phyloP scores from a whole-genome alignment of 2,797 vertebrate genomes.

The Prionace glauca region DNA sequence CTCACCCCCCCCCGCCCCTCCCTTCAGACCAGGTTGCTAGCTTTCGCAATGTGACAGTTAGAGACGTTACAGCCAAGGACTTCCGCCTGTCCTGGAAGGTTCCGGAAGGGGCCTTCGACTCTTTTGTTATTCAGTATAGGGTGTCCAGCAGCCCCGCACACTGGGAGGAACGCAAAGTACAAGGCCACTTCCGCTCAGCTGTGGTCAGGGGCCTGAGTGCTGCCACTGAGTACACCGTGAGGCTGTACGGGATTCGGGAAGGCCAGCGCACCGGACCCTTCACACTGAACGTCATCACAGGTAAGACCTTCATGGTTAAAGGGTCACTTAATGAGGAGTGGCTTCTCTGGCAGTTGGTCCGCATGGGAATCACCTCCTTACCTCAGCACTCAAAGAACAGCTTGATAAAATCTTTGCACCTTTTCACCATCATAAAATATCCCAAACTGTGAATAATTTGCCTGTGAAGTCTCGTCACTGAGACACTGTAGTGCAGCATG shows the following conservation, averaged over 20 bases:
- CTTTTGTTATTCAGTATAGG: not conserved
- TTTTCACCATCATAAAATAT: not conserved
- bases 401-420: too few species aligned
- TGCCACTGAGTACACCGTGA: not conserved
- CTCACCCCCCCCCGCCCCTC: not conserved
- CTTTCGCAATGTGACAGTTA: not conserved
- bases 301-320: not conserved
- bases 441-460: not conserved
- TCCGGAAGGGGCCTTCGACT: not conserved
- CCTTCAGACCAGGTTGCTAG: not conserved
- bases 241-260: not conserved
- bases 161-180: not conserved
- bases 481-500: not conserved
- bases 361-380: too few species aligned
- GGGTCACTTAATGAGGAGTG: too few species aligned
- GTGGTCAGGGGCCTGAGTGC: not conserved
- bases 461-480: not conserved
- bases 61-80: not conserved
- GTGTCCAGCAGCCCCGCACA: not conserved
- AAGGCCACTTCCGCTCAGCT: not conserved
- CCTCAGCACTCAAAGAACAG: too few species aligned
- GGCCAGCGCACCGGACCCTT: not conserved
- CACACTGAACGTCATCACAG: not conserved
- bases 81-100: constrained; percentile 1
- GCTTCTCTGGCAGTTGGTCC: too few species aligned